A percentile compares a stretch with the other conserved stretches of the same genome.
phyloP scores from a whole-genome alignment of 2,888 invertebrate species.

The Mayetiola destructor region DNA sequence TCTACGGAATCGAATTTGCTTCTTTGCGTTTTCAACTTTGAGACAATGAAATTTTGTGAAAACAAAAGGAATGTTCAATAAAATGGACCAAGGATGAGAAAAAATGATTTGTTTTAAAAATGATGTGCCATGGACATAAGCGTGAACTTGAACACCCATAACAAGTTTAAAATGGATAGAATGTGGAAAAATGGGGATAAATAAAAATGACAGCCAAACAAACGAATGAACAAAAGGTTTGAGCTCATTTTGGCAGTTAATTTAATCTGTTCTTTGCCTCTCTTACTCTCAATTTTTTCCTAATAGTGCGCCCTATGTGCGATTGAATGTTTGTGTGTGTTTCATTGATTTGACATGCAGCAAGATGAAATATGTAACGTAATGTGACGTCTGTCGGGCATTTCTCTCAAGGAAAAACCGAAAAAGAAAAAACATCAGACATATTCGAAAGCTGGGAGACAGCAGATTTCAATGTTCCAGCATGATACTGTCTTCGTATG shows the following conservation, averaged over 20 bases:
- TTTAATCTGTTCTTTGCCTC: neutral
- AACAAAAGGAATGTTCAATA: neutral
- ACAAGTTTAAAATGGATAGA: constrained; percentile 1
- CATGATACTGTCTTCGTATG: too few species aligned
- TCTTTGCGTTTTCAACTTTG: too few species aligned
- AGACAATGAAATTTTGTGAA: neutral
- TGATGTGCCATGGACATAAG: neutral
- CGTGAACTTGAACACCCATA: neutral
- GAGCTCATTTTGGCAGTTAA: neutral
- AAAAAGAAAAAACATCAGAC: too few species aligned
- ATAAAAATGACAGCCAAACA: neutral
- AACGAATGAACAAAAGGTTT: neutral
- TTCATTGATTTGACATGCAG: constrained; percentile 1
- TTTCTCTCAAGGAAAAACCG: too few species aligned
- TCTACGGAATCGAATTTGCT: neutral
- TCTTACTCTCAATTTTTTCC: neutral
- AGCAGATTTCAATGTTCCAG: too few species aligned
- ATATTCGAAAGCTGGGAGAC: too few species aligned
- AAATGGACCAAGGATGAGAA: neutral
- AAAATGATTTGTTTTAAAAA: too few species aligned
- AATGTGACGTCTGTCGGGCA: constrained; percentile 3
- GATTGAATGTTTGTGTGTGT: too few species aligned
- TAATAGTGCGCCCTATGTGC: too few species aligned
- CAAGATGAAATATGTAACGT: constrained; percentile 4
- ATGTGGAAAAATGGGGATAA: neutral